Base-by-base conservation (phyloP, 2,797 vertebrate genomes). In the Tolypeutes matacus region DNA sequence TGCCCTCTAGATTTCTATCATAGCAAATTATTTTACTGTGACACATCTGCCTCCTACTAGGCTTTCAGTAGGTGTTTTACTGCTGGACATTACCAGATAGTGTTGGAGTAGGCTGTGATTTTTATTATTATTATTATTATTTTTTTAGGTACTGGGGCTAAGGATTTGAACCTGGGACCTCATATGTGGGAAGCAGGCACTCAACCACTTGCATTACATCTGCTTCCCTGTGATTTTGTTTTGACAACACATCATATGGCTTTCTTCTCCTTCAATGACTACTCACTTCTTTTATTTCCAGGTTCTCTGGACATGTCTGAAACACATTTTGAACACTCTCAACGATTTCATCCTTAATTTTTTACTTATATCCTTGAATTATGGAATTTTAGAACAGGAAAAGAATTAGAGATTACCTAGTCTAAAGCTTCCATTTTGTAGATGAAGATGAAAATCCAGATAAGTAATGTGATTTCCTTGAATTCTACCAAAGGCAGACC, bases 391-490 rank as follows among this genome's bases (percentile, higher is more conserved):
- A 76, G 93, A 51, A 42, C 21, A 31, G 46, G 46, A 91, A 80
- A 51, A 34, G 29, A 75, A 60, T 84, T 95, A 69, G 62, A 95
- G 29, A 58, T 77, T 81, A 62, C 21, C 56, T 91, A 80, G 34
- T 72, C 72, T 89, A 78, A 95, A 95, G 49, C 6, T 83, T 81
- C 18, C 23, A 82, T 78, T 90, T 89, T 86, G 34, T 84, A 91
- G 42, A 67, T 86, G 69, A 88, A 90, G 49, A 92, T 88, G 15
- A 95, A 92, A 73, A 90, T 91, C 27, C 34, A 21, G 34, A 77
- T 51, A 94, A 91, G 17, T 80, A 84, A 86, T 75, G 29, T 84
- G 49, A 92, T 83, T 85, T 78, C n/a, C 36, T 95, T 84, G 81
- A 89, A 75, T 69, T 87, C 69, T 89, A 36, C 51, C 23, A 94